phyloP scores from a whole-genome alignment of 1,140 invertebrate genomes.

The Aphelenchoides besseyi region DNA sequence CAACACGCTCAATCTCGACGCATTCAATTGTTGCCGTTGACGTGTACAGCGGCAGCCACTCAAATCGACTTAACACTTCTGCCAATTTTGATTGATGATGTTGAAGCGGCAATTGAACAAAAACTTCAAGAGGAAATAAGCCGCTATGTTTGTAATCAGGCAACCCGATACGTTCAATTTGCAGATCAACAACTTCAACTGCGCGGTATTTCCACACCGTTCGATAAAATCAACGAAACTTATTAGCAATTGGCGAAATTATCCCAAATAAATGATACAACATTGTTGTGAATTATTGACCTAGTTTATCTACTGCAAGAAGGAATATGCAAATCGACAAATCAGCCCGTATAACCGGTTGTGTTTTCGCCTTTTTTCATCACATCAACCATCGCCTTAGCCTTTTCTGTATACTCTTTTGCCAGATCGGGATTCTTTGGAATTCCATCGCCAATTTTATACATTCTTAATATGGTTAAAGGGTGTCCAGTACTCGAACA shows the following conservation, averaged over 20 bases:
- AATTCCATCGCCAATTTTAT: constrained; percentile 54
- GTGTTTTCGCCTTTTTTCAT: constrained; percentile 41
- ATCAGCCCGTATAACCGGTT: constrained; percentile 54
- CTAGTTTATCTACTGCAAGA: neutral
- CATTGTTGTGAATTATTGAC: neutral
- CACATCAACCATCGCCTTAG: constrained; percentile 48
- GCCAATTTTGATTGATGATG: neutral
- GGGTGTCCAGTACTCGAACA: neutral
- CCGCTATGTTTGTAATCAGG: neutral
- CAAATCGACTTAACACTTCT: neutral
- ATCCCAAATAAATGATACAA: neutral
- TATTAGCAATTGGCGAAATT: neutral
- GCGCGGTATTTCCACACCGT: neutral
- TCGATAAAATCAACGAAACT: neutral
- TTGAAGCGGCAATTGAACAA: neutral
- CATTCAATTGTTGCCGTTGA: neutral
- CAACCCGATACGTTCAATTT: neutral
- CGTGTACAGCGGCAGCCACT: neutral
- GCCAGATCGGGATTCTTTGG: constrained; percentile 55
- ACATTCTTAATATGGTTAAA: constrained; percentile 58
- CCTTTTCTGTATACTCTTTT: constrained; percentile 49
- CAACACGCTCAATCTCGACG: neutral
- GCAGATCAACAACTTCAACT: neutral
- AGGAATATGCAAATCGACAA: neutral
- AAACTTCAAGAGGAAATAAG: neutral